Evolutionary conservation across 2,113 vertebrate species (phyloP), one percentile per base, ranked within the genome.

Genomic region (Falco punctatus): DNA sequence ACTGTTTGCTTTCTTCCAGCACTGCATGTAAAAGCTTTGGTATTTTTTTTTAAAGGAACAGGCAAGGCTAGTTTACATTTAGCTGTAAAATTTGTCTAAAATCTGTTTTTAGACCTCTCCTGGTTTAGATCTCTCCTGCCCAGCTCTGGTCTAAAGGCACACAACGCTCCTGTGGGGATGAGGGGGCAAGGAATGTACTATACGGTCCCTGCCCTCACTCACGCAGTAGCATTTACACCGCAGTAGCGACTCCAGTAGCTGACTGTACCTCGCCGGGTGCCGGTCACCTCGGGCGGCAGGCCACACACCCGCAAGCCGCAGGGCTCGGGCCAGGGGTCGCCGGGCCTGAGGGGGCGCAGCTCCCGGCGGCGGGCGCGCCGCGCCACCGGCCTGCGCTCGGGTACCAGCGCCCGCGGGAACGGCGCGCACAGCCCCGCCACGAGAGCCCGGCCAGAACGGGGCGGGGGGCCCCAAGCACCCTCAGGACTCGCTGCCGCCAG

Each of bases 131-230:
- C 5, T 21, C 30, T 20, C 54, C 42, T 8, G 28, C 1, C 21
- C 8, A 11, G 11, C 30, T 28, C 23, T 7, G 11, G 5, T 3
- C 52, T 10, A 4, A 4, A 5, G 14, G 9, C 13, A 13, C 6
- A 2, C 9, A 10, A 8, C 14, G 19, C 38, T 38, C 38, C 38
- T 38, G 38, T 0, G 22, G 26, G 10, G 11, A 4, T 2, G 26
- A 20, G 19, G 35, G 7, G 8, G 5, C 8, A 28, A 10, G 44
- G 3, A 22, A 8, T 0, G 16, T 0, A 2, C 2, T 8, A 2
- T 3, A 2, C 30, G 4, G 13, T 1, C 38, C 59, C 51, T 4
- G 22, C n/a, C 18, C 40, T 9, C 38, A 3, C 11, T 9, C 38
- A 3, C 11, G 52, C 74, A 3, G 49, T 13, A 9, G 9, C 30